These are phyloP conservation scores for Pseudochirops cupreus DNA, from an alignment of 2,797 vertebrate genomes.

Conservation along the genomic window DNA sequence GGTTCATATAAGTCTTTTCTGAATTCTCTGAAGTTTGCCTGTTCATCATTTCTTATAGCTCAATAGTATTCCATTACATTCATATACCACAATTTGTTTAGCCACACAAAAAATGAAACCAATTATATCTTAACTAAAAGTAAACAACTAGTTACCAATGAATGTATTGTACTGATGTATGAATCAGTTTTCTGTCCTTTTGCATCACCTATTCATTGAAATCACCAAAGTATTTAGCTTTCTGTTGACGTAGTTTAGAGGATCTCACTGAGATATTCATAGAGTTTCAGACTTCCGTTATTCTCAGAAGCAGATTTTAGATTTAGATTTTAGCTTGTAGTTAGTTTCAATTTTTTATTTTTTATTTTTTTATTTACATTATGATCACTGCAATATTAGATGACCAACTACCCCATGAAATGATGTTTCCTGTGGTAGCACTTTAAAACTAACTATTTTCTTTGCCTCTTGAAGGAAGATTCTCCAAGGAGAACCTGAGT, in stretches of 20 bases:
- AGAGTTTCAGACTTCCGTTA: not conserved
- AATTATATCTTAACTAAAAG: not conserved
- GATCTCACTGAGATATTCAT: not conserved
- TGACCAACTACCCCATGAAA: not conserved
- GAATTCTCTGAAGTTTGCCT: too few species aligned
- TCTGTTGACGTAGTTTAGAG: not conserved
- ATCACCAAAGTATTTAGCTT: not conserved
- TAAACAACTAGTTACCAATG: not conserved
- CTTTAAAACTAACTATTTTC: not conserved
- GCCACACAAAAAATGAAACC: not conserved
- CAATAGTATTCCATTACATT: too few species aligned
- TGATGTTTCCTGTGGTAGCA: not conserved
- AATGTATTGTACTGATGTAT: not conserved
- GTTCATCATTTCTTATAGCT: too few species aligned
- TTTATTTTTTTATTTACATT: not conserved
- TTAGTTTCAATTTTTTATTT: not conserved
- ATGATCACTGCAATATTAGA: not conserved
- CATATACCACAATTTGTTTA: too few species aligned
- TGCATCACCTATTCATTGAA: not conserved
- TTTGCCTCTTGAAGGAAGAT: not conserved
- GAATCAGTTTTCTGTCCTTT: not conserved
- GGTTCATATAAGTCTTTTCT: too few species aligned
- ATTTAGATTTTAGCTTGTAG: not conserved
- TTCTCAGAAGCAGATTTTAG: not conserved
- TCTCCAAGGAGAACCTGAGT: not conserved